phyloP scores from a whole-genome alignment of 1,140 invertebrate species.

The Cylas formicarius region DNA sequence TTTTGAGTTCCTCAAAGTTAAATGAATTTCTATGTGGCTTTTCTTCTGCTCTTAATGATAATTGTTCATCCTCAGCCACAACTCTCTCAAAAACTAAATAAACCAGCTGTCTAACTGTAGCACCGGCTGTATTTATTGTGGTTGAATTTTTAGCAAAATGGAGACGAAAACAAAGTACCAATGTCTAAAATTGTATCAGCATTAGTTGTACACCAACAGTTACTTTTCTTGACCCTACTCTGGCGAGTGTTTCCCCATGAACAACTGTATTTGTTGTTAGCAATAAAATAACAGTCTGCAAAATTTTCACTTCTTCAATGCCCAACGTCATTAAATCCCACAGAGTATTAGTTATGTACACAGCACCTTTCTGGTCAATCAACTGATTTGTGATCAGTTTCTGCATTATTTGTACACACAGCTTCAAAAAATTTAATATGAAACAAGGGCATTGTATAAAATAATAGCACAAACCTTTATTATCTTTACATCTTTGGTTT shows the following conservation, averaged over 20 bases:
- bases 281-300: slow-evolving; percentile 91
- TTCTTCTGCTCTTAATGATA: slow-evolving; percentile 34
- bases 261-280: slow-evolving; percentile 91
- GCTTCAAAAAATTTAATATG: slow-evolving; percentile 49
- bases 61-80: slow-evolving; percentile 61
- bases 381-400: slow-evolving; percentile 74
- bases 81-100: slow-evolving; percentile 94
- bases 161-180: slow-evolving; percentile 92
- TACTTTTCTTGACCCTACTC: slow-evolving; percentile 49
- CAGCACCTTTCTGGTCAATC: slow-evolving; percentile 80
- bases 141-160: slow-evolving; percentile 91
- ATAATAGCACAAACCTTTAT: slow-evolving; percentile 57
- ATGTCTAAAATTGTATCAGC: slow-evolving; percentile 78
- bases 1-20: slow-evolving; percentile 73
- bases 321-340: slow-evolving; percentile 90
- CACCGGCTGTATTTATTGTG: slow-evolving; percentile 93
- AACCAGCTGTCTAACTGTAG: slow-evolving; percentile 93
- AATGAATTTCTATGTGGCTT: slow-evolving; percentile 45
- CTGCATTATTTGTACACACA: slow-evolving; percentile 87
- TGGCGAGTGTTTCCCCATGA: slow-evolving; percentile 86
- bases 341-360: slow-evolving; percentile 86
- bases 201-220: slow-evolving; percentile 8
- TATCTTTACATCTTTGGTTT: slow-evolving; percentile 94
- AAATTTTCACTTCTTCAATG: slow-evolving; percentile 90
- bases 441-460: slow-evolving; percentile 16